A percentile compares a stretch with the other conserved stretches of the same genome.
Conservation (phyloP, 2,888 invertebrate species). For the Cheilosia impressa region DNA sequence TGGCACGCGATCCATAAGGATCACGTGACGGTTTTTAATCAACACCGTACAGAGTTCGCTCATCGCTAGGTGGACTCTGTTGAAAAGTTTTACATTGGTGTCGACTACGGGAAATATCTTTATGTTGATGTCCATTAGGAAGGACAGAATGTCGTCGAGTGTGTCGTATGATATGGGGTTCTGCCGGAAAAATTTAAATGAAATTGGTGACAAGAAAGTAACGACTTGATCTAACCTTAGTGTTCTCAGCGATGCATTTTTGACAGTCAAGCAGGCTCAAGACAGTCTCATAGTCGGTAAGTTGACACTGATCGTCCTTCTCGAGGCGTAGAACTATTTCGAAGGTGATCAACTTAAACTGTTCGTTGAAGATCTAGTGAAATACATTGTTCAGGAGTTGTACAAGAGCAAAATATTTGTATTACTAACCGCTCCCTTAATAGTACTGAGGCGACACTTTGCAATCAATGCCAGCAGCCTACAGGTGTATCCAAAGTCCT, state of each 20-base stretch:
- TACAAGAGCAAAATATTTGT: neutral
- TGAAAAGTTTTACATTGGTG: conserved; percentile 78
- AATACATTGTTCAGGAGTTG: neutral
- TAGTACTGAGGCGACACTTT: conserved; percentile 80
- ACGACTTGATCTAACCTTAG: conserved; percentile 76
- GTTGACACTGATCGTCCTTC: conserved; percentile 71
- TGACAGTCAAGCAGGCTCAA: conserved; percentile 79
- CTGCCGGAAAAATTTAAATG: conserved; percentile 48
- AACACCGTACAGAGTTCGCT: conserved; percentile 78
- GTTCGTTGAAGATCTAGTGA: conserved; percentile 82
- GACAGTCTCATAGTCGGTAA: conserved; percentile 74
- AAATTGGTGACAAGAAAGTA: neutral
- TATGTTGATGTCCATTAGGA: conserved; percentile 80
- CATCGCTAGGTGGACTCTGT: conserved; percentile 77
- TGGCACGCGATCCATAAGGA: conserved; percentile 81
- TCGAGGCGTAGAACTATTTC: conserved; percentile 78
- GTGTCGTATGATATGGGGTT: conserved; percentile 80
- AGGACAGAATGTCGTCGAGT: conserved; percentile 80
- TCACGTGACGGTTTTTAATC: conserved; percentile 78
- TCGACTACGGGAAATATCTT: conserved; percentile 78
- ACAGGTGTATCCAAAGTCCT: conserved; percentile 77
- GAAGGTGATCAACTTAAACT: conserved; percentile 80
- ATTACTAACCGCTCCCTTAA: conserved; percentile 81
- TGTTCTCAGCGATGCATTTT: conserved; percentile 78
- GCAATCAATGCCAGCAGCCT: conserved; percentile 79